Evolutionary conservation across 2,797 vertebrate genomes (phyloP).

Genomic region (Molossus alvarezi): DNA sequence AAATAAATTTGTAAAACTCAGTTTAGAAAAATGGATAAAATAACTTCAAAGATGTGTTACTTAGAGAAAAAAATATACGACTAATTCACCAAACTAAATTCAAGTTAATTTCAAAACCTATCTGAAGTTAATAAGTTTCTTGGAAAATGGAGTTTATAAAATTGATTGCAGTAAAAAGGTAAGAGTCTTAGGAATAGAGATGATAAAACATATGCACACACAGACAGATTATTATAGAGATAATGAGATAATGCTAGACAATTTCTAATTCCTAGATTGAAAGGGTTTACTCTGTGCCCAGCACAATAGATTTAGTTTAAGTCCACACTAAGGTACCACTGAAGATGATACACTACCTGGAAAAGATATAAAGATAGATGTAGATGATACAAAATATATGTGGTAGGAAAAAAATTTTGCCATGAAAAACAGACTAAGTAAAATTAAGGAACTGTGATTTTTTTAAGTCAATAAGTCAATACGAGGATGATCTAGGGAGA

Average conservation of each 20-base stretch:
- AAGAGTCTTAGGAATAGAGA: background rate
- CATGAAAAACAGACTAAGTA: background rate
- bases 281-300: background rate
- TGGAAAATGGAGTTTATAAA: conserved; percentile 11
- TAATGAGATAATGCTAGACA: background rate
- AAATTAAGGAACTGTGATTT: background rate
- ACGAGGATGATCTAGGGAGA: background rate
- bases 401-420: background rate
- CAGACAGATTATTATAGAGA: background rate
- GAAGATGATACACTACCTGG: background rate
- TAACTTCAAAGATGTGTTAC: conserved; percentile 20
- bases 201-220: background rate
- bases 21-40: conserved; percentile 38
- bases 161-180: background rate
- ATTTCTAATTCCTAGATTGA: background rate
- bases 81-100: conserved; percentile 5
- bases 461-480: background rate
- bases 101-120: conserved; percentile 16
- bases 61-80: background rate
- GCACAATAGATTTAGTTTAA: background rate
- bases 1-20: conserved; percentile 52
- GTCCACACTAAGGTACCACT: background rate
- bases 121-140: conserved; percentile 4
- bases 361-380: background rate
- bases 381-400: background rate